Percentiles rank a stretch among this genome's conserved stretches.
Conservation (phyloP, 2,888 invertebrate genomes). For the Syrphus vitripennis region DNA sequence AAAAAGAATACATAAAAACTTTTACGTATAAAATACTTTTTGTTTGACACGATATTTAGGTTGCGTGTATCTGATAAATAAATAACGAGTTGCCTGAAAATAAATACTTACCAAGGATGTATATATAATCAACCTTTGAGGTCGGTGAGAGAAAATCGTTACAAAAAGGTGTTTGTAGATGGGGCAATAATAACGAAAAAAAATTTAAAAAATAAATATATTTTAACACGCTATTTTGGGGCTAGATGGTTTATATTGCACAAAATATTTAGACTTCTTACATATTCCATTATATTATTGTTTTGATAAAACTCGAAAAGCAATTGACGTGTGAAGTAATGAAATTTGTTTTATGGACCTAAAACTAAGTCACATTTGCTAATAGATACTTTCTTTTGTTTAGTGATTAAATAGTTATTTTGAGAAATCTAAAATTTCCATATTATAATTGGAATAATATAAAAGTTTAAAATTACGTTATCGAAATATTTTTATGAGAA, state of each 20-base stretch:
- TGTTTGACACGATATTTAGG: slow-evolving; percentile 24
- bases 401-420: too few species aligned
- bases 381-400: too few species aligned
- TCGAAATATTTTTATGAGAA: too few species aligned
- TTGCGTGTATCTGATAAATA: slow-evolving; percentile 23
- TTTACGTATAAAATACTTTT: neutral
- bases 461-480: too few species aligned
- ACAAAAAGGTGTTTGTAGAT: neutral
- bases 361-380: too few species aligned
- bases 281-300: neutral
- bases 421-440: too few species aligned
- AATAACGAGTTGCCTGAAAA: neutral
- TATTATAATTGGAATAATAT: too few species aligned
- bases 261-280: neutral
- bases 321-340: too few species aligned
- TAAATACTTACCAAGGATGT: neutral
- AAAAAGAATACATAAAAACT: neutral
- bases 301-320: neutral
- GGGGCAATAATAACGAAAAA: neutral
- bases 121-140: too few species aligned
- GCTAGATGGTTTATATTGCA: neutral
- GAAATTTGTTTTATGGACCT: too few species aligned
- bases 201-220: neutral
- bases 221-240: neutral
- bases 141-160: neutral